A percentile compares a stretch with the other conserved stretches of the same genome.
Evolutionary conservation across 2,888 invertebrate species (phyloP).

Genomic region (Athetis lepigone): DNA sequence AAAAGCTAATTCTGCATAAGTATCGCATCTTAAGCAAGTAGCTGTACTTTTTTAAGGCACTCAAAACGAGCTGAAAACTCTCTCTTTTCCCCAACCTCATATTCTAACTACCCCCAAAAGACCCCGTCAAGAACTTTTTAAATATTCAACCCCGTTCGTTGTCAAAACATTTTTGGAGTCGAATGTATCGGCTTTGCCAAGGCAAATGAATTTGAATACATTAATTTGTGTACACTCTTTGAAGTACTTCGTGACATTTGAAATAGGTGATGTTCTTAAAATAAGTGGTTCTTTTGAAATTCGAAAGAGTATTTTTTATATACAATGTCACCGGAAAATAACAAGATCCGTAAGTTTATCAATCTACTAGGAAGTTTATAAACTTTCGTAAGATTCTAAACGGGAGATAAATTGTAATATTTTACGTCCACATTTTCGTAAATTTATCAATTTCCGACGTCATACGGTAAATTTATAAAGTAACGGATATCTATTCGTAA

Average conservation of each 20-base stretch:
- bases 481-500: too few species aligned
- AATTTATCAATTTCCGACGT: too few species aligned
- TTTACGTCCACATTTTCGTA: too few species aligned
- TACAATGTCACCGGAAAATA: too few species aligned
- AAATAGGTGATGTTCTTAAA: conserved; percentile 7
- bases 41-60: not conserved
- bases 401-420: too few species aligned
- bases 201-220: conserved; percentile 54
- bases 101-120: conserved; percentile 6
- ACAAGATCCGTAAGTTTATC: too few species aligned
- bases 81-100: not conserved
- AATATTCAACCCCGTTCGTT: conserved; percentile 22
- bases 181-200: conserved; percentile 22
- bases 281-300: not conserved
- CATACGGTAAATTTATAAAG: too few species aligned
- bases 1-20: too few species aligned
- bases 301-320: not conserved
- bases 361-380: too few species aligned
- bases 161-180: conserved; percentile 39
- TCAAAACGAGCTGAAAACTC: too few species aligned
- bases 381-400: too few species aligned
- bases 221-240: conserved; percentile 45
- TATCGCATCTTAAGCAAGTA: not conserved
- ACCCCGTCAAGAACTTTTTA: not conserved
- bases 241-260: conserved; percentile 39